A percentile compares a stretch with the other conserved stretches of the same genome.
phyloP scores from a whole-genome alignment of 2,888 invertebrate genomes.

The Amphipoea lucens region DNA sequence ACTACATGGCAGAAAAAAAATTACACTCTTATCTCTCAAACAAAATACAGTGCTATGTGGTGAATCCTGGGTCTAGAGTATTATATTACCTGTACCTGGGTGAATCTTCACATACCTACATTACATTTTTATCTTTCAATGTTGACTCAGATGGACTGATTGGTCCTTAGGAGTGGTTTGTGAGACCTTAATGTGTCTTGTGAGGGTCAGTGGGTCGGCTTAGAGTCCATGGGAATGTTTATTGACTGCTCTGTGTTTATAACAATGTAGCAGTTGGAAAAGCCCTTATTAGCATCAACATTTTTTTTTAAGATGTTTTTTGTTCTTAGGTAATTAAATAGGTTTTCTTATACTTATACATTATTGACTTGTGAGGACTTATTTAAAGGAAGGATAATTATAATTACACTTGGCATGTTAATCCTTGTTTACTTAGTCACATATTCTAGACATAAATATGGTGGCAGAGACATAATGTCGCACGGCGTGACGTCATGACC shows the following conservation, averaged over 20 bases:
- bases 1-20: too few species aligned
- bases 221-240: not conserved
- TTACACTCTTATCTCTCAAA: too few species aligned
- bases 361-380: too few species aligned
- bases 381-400: not conserved
- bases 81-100: too few species aligned
- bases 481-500: too few species aligned
- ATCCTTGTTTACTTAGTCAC: not conserved
- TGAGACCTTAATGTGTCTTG: not conserved
- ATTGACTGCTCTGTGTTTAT: not conserved
- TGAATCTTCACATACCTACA: not conserved
- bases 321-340: too few species aligned
- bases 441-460: not conserved
- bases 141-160: slow-evolving; percentile 19
- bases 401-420: not conserved
- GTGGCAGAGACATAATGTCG: too few species aligned
- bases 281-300: too few species aligned
- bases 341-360: not conserved
- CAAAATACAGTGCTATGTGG: too few species aligned
- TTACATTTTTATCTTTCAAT: slow-evolving; percentile 8
- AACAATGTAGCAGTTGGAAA: not conserved
- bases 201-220: too few species aligned
- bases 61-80: too few species aligned
- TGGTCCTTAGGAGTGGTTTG: not conserved
- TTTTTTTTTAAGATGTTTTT: too few species aligned